Evolutionary conservation across 2,797 vertebrate species (phyloP), one percentile per base, ranked within the genome.

Genomic region (Pteropus rufus): DNA sequence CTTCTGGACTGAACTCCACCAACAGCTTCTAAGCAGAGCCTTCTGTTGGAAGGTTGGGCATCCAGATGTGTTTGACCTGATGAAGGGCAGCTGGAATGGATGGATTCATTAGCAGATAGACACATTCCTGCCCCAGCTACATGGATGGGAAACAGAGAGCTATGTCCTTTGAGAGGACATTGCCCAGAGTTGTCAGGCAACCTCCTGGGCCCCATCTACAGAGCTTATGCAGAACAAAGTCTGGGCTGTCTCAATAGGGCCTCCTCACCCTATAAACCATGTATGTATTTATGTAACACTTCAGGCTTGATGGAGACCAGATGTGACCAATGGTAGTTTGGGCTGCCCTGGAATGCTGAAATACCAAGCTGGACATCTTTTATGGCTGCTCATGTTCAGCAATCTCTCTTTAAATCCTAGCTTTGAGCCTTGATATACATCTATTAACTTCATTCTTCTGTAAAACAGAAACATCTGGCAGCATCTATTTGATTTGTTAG

Each of bases 221-320:
- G 46, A 72, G 79, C 82, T 80, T 44, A 69, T 23, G 0, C 85
- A 84, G 93, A 91, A 77, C 75, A 79, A 46, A 93, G 60, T 67
- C 67, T 14, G 60, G 46, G 31, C 83, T 65, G 11, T 89, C 81
- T 94, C 85, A 49, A 0, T 6, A 24, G 41, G 73, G 39, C 72
- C 31, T 60, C 93, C 69, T 93, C 60, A 34, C 82, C 86, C 89
- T 44, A 31, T 96, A 93, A 97, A 95, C 93, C 70, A 5, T 23
- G 54, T 2, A 0, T 82, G 65, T 93, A 84, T 96, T 95, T 97
- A 91, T 93, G 89, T 69, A 83, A 96, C 89, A 91, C 89, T 96
- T 83, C 93, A 92, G 93, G 65, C 36, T 89, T 96, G 93, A 97
- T 92, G 93, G 93, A 96, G 94, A 95, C 91, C 97, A 97, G 94